Evolutionary conservation across 2,113 vertebrate genomes (phyloP).

Genomic region (Hyperopisus bebe): DNA sequence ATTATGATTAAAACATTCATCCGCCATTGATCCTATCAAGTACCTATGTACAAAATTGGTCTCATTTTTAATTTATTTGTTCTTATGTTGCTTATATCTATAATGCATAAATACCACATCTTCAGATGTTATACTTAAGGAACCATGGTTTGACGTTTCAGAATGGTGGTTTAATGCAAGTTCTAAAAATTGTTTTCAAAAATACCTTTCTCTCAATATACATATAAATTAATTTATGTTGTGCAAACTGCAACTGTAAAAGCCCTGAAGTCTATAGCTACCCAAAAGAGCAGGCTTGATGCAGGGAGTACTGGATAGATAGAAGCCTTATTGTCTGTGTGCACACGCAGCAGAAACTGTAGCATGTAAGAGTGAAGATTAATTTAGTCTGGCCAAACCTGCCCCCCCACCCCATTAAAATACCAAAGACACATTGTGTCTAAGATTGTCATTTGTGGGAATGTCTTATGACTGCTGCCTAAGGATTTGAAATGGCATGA

Average conservation of each 20-base stretch:
- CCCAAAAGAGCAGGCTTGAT: slow-evolving; percentile 30
- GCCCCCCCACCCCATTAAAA: neutral
- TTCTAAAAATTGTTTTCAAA: slow-evolving; percentile 33
- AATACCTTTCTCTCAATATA: slow-evolving; percentile 51
- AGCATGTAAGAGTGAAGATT: neutral
- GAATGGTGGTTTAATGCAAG: slow-evolving; percentile 20
- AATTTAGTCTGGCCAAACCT: neutral
- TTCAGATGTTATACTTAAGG: neutral
- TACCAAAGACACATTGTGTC: neutral
- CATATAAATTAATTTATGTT: slow-evolving; percentile 59
- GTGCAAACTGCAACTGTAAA: slow-evolving; percentile 60
- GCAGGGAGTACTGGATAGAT: slow-evolving; percentile 23
- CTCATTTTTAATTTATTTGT: slow-evolving; percentile 6
- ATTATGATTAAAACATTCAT: slow-evolving; percentile 3
- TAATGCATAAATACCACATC: slow-evolving; percentile 14
- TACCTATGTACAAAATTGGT: neutral
- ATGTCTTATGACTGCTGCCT: neutral
- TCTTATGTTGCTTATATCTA: neutral
- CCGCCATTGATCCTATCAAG: neutral
- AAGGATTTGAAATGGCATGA: slow-evolving; percentile 5
- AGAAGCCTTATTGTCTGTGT: slow-evolving; percentile 14
- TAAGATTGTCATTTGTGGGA: neutral
- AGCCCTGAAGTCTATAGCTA: slow-evolving; percentile 32
- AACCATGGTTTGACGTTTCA: neutral
- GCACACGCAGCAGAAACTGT: neutral